Evolutionary conservation across 2,797 vertebrate species (phyloP), one percentile per base, ranked within the genome.

Genomic region (Psittacula derbiana): DNA sequence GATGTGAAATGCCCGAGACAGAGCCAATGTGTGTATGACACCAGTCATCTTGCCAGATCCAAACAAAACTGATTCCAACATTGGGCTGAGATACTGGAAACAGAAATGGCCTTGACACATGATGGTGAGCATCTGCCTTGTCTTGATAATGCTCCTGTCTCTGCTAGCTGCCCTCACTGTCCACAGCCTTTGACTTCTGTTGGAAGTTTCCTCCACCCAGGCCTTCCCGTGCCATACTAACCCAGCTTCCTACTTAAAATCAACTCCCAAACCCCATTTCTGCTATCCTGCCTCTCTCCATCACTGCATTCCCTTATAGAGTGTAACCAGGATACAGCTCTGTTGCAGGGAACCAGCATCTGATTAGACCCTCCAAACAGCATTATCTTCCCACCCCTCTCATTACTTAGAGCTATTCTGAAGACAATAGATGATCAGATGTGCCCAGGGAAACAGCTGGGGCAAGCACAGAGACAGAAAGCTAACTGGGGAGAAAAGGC

Each of bases 371-470:
- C 52, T 95, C 83, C 64, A 55, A 92, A 83, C 0, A 86, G 43
- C 33, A 28, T 85, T 84, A 79, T 80, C 67, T 93, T 92, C 61
- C 80, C 91, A 90, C 60, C 74, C 82, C 55, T 92, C 75, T 90
- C 85, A 50, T 94, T 88, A 81, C 73, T 93, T 86, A 27, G 43
- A 86, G 55, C 52, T 80, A 47, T 86, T 93, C 66, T 69, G 78
- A 87, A 95, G 85, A 81, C 64, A 93, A 96, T 88, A 84, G 95
- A 84, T 71, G 80, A 92, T 95, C 92, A 95, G 87, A 96, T 95
- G 96, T 83, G 71, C 89, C 91, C 80, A 88, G 53, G 43, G 86
- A 97, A 97, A 94, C 95, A 96, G 95, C 95, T 96, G 69, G 95
- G 53, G 91, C 81, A 94, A 92, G 86, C 75, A 83, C 33, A 93